These are phyloP conservation scores for Lobophora halterata DNA, from an alignment of 2,888 invertebrate species.

Conservation along the genomic window DNA sequence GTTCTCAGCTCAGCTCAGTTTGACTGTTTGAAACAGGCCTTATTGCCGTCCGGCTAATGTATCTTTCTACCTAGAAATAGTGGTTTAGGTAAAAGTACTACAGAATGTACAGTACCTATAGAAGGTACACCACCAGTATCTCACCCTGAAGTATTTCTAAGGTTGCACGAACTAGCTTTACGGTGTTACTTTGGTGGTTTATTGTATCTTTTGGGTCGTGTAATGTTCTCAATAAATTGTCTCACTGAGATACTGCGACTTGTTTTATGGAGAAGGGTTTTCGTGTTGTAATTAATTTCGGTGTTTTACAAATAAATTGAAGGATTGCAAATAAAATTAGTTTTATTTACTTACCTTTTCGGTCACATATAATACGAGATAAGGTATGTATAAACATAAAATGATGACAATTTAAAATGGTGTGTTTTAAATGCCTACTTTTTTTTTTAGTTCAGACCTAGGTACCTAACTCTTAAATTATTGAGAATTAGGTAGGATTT, in stretches of 20 bases:
- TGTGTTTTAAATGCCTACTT: too few species aligned
- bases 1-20: too few species aligned
- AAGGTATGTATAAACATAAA: too few species aligned
- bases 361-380: too few species aligned
- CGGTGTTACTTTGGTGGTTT: constrained; percentile 49
- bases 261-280: constrained; percentile 18
- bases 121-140: constrained; percentile 8
- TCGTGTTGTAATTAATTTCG: constrained; percentile 7
- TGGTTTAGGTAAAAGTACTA: constrained; percentile 6
- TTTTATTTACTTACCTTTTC: too few species aligned
- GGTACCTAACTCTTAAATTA: too few species aligned
- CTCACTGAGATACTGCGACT: constrained; percentile 15
- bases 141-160: constrained; percentile 20
- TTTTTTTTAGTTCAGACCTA: too few species aligned
- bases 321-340: too few species aligned
- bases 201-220: constrained; percentile 24
- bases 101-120: neutral
- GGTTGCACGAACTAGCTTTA: constrained; percentile 24
- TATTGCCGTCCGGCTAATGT: neutral
- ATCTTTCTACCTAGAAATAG: neutral
- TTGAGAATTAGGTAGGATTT: too few species aligned
- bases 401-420: too few species aligned
- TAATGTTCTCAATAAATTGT: constrained; percentile 18
- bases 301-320: constrained; percentile 1
- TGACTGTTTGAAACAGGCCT: neutral